A percentile compares a stretch with the other conserved stretches of the same genome.
Conservation (phyloP, 2,797 vertebrate species). For the Gadopsis bispinosus region DNA sequence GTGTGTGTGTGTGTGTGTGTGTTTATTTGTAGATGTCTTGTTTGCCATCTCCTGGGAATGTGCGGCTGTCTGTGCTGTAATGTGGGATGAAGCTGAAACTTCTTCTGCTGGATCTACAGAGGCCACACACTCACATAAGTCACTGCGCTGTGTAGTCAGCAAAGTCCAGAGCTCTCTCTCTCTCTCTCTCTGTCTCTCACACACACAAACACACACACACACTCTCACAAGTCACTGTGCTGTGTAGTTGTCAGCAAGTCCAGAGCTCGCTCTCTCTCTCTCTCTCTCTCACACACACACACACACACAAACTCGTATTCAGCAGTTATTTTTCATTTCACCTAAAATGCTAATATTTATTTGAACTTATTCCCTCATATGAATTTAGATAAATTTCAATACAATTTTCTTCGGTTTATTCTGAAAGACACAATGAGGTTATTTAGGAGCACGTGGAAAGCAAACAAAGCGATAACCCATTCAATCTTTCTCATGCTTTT, state of each 20-base stretch:
- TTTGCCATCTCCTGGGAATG: slow-evolving; percentile 54
- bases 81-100: slow-evolving; percentile 32
- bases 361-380: background rate
- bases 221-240: slow-evolving; percentile 1
- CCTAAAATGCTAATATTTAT: slow-evolving; percentile 24
- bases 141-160: too few relatives aligned
- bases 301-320: slow-evolving; percentile 21
- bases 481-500: background rate
- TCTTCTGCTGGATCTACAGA: slow-evolving; percentile 31
- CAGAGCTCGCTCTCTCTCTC: background rate
- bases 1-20: slow-evolving; percentile 45
- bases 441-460: background rate
- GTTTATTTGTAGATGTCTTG: slow-evolving; percentile 37
- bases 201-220: too few relatives aligned
- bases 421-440: slow-evolving; percentile 4
- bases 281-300: slow-evolving; percentile 5
- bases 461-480: background rate
- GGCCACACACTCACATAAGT: background rate
- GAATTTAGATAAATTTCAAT: background rate
- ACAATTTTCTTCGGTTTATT: background rate
- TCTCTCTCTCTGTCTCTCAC: too few relatives aligned
- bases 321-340: slow-evolving; percentile 24
- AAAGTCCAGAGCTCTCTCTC: too few relatives aligned
- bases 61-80: slow-evolving; percentile 20
- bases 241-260: slow-evolving; percentile 39